Conservation (phyloP, 2,113 vertebrate genomes). For the Hystrix cristata region DNA sequence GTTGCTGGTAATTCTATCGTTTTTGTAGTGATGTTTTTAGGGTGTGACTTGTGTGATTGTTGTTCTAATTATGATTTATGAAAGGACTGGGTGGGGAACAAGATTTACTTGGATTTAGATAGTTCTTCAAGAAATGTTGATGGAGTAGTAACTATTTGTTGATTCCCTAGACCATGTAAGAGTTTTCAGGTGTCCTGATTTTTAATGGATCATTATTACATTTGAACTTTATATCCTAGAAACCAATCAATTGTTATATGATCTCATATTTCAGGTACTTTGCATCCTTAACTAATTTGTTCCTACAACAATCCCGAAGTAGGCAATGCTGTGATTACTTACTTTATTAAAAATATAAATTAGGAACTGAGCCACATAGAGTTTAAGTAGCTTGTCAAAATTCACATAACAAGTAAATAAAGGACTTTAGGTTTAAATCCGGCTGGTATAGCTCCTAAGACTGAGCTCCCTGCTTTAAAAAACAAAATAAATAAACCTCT, state of each 20-base stretch:
- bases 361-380: neutral
- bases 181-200: neutral
- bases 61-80: neutral
- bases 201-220: neutral
- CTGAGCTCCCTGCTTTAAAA: neutral
- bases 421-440: neutral
- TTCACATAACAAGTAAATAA: neutral
- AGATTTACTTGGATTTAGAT: neutral
- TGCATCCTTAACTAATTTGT: neutral
- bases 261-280: neutral
- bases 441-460: neutral
- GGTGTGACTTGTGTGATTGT: neutral
- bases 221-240: neutral
- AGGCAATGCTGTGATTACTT: neutral
- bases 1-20: neutral
- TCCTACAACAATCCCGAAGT: neutral
- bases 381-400: neutral
- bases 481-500: neutral
- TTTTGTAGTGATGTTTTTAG: neutral
- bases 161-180: neutral
- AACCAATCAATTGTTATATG: neutral
- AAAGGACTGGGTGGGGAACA: neutral
- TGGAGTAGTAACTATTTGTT: neutral
- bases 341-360: neutral
- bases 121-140: neutral